phyloP scores from a whole-genome alignment of 2,113 vertebrate species.

The Gopherus flavomarginatus region DNA sequence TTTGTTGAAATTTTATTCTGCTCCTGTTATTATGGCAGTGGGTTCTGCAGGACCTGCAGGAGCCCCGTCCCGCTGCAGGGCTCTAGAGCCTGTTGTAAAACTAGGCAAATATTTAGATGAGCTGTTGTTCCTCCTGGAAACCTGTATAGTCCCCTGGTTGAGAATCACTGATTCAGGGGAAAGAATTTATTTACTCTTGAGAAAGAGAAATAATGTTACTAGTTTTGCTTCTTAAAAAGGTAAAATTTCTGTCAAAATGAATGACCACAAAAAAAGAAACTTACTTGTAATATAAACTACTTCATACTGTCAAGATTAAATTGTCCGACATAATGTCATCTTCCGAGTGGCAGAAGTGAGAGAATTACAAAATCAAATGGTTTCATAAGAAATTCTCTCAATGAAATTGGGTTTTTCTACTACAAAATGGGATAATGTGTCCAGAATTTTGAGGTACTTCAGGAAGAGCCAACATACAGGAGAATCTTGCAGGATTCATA shows the following conservation, averaged over 20 bases:
- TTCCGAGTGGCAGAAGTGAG: background rate
- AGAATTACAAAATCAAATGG: background rate
- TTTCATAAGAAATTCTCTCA: background rate
- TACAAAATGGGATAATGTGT: accelerated
- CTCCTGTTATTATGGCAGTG: too few species aligned
- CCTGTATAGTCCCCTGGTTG: too few species aligned
- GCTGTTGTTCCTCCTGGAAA: too few species aligned
- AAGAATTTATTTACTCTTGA: background rate
- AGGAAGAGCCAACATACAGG: background rate
- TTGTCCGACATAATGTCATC: background rate
- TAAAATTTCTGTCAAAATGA: background rate
- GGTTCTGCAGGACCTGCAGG: too few species aligned
- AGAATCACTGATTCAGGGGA: too few species aligned
- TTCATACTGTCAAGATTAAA: background rate
- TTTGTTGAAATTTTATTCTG: too few species aligned
- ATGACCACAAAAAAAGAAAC: background rate
- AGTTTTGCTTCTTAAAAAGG: background rate
- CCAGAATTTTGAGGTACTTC: background rate
- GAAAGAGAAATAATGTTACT: background rate
- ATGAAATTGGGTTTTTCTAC: background rate
- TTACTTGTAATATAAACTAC: background rate
- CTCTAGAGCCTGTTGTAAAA: background rate
- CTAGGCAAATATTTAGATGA: background rate
- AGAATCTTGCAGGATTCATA: background rate
- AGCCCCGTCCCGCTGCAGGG: too few species aligned